These are phyloP conservation scores for Aratinga solstitialis DNA, from an alignment of 2,797 vertebrate genomes.

Conservation along the genomic window DNA sequence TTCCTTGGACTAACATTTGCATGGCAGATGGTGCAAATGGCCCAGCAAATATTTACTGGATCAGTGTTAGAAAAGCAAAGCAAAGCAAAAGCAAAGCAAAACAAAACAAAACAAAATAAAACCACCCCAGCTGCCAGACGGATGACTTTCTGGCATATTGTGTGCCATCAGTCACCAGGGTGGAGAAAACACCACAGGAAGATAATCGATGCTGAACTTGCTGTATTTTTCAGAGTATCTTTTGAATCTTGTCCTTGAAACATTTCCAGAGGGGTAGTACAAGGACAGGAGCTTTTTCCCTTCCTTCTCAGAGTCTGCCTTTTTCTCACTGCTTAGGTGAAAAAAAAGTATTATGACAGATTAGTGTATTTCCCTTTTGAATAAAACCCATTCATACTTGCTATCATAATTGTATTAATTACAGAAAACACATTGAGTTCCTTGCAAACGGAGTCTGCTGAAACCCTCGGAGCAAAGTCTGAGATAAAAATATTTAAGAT, in stretches of 20 bases:
- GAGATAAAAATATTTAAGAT: background rate
- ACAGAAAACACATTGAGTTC: background rate
- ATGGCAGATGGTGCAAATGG: conserved; percentile 79
- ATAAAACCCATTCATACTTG: background rate
- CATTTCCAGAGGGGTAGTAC: background rate
- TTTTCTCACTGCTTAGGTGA: background rate
- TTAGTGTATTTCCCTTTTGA: background rate
- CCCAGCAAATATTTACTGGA: conserved; percentile 76
- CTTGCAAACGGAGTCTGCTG: background rate
- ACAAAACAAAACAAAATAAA: conserved; percentile 34
- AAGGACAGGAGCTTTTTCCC: background rate
- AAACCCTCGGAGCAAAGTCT: background rate
- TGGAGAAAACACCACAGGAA: conserved; percentile 34
- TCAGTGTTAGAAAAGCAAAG: conserved; percentile 61
- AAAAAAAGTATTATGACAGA: background rate
- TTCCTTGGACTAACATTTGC: conserved; percentile 73
- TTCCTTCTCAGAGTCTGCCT: background rate
- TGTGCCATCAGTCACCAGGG: conserved; percentile 25
- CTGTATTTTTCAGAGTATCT: conserved; percentile 44
- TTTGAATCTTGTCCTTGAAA: conserved; percentile 11
- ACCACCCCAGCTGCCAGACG: conserved; percentile 68
- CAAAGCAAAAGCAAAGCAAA: background rate
- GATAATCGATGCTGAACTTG: conserved; percentile 51
- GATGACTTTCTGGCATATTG: conserved; percentile 71
- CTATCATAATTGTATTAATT: background rate